Evolutionary conservation across 2,888 invertebrate genomes (phyloP).

Genomic region (Acanthosepion esculentum): DNA sequence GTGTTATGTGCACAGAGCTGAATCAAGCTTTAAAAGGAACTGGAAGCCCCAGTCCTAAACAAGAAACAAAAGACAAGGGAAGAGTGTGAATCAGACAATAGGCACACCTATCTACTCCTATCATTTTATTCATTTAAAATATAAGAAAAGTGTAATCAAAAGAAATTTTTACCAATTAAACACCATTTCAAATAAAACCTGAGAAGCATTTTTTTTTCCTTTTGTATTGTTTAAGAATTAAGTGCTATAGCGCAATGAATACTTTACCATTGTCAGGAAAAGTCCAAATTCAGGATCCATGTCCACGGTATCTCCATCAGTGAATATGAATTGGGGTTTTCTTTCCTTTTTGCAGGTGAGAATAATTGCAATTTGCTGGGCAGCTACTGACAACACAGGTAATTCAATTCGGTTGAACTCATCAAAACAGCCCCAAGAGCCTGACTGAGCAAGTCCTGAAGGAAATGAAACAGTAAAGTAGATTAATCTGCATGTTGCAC

Average conservation of each 20-base stretch:
- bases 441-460: slow-evolving; percentile 90
- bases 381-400: slow-evolving; percentile 94
- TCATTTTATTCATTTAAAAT: too few relatives aligned
- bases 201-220: too few relatives aligned
- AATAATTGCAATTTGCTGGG: slow-evolving; percentile 95
- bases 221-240: too few relatives aligned
- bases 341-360: slow-evolving; percentile 94
- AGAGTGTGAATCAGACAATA: too few relatives aligned
- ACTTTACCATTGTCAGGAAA: slow-evolving; percentile 94
- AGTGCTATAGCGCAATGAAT: not conserved
- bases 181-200: too few relatives aligned
- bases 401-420: slow-evolving; percentile 95
- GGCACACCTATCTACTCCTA: too few relatives aligned
- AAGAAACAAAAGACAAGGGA: too few relatives aligned
- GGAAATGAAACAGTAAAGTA: not conserved
- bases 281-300: slow-evolving; percentile 97
- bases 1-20: too few relatives aligned
- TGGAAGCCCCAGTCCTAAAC: too few relatives aligned
- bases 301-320: slow-evolving; percentile 93
- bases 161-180: too few relatives aligned
- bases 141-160: too few relatives aligned
- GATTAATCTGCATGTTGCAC: not conserved
- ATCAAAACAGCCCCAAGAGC: slow-evolving; percentile 98
- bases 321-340: slow-evolving; percentile 90
- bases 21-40: too few relatives aligned